Base-by-base conservation (phyloP, 92 coral and sea anemone species). In the Phenganax subtilis region DNA sequence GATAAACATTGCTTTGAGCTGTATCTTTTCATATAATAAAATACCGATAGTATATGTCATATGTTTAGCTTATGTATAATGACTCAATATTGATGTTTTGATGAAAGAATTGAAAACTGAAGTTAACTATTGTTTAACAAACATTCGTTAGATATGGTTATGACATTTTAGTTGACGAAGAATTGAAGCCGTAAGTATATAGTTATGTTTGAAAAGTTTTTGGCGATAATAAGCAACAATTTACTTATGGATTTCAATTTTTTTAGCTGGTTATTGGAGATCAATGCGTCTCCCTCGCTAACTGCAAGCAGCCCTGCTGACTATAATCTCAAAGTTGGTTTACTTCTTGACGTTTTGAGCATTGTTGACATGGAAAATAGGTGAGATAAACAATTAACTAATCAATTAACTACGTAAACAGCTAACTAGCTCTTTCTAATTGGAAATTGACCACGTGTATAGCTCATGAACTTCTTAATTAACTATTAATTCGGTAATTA, bases 301-400 rank as follows among this genome's bases (percentile, higher is more conserved):
- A 93, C 98, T 37, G 98, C 98, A 55, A 93, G 98, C 65, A 93
- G 98, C 85, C 98, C 90, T 81, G 88, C 94, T 27, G 98, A 93
- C 73, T 93, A 93, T 75, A 97, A 93, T 61, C 92, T 93, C 10
- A 93, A 93, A 85, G 89, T 88, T 31, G 91, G 97, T 54, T 79
- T 93, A 15, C 81, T 93, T 82, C 97, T 92, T 76, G 98, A 93
- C 81, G 91, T 93, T 56, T 84, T 93, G 20, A 89, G 89, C 70
- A 91, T 93, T 51, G 81, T 93, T 11, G 98, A 93, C 84, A 91
- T 93, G 97, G 98, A 93, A 84, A 93, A 93, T 82, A 93, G 96
- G 98, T 93, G 85, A 8, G 84, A 0, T 14, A 65, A 44, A 28
- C 57, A 52, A 30, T 47, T 59, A 29, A 25, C 27, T 58, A 54